Base-by-base conservation (phyloP, 2,888 invertebrate species). In the Tetragonisca angustula region DNA sequence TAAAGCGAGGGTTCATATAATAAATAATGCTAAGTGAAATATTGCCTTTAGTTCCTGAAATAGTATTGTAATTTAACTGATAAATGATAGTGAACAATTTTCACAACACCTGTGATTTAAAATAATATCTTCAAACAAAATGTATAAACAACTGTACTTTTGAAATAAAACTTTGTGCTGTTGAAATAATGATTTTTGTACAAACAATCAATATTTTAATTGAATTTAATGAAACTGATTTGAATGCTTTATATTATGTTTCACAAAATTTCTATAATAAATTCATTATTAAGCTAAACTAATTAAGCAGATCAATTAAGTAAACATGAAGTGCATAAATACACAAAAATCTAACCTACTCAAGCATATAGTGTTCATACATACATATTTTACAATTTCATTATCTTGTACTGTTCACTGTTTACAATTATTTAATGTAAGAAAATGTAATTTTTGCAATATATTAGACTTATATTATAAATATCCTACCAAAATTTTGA, bases 91-190 rank as follows among this genome's bases (percentile, higher is more conserved):
- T 67, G 70, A 81, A 81, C 32, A 24, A 61, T 50, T 62, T 83
- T 68, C 32, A 61, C 24, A 76, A n/a, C 36, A 32, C 27, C 54
- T 83, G 71, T 83, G 81, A 75, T 81, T 80, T 80, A 70, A 5
- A 61, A 67, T 15, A 24, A 61, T 74, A 80, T 17, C 59, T 54
- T 1, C 32, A 49, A 52, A 61, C 19, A 43, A 73, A 54, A 19
- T 67, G n/a, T 72, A 59, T 4, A 17, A 68, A 50, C 15, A 50
- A 36, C 59, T 72, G 67, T 27, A 62, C 15, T 21, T 2, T 9
- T 56, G 19, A 36, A 81, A 68, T 67, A 81, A 81, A 76, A 61
- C 50, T 50, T 15, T 36, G 27, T 49, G 56, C 36, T 24, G 54
- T 27, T 75, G 3, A 24, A 65, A 49, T 13, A 24, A 24, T n/a